phyloP scores from a whole-genome alignment of 2,797 vertebrate genomes.

The Microcaecilia unicolor region DNA sequence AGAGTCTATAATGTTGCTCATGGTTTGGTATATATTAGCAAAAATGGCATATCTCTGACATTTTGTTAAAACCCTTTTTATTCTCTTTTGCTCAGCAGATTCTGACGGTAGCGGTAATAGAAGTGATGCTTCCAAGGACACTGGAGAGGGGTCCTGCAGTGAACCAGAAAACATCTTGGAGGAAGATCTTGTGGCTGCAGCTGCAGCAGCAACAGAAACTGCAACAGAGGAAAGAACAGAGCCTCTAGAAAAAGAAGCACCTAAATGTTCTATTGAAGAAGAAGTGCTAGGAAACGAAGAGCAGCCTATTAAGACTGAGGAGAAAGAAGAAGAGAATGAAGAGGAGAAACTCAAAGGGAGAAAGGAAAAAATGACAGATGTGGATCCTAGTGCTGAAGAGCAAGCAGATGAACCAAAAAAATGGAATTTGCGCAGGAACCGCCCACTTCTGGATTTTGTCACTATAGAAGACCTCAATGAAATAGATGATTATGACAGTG shows the following conservation, averaged over 20 bases:
- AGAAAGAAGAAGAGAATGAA: constrained; percentile 68
- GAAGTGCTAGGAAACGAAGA: constrained; percentile 56
- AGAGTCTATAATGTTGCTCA: too few relatives aligned
- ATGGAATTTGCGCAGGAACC: constrained; percentile 92
- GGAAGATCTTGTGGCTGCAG: constrained; percentile 44
- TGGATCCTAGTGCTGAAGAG: constrained; percentile 55
- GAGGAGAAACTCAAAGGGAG: constrained; percentile 65
- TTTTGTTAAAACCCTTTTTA: too few relatives aligned
- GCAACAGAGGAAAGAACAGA: constrained; percentile 46
- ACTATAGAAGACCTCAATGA: constrained; percentile 93
- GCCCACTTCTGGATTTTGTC: constrained; percentile 87
- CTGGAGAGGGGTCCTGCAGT: constrained; percentile 75
- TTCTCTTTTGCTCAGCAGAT: constrained; percentile 73
- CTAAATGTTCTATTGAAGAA: constrained; percentile 57
- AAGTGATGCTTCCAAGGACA: constrained; percentile 77
- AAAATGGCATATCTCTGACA: too few relatives aligned
- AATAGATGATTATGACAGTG: constrained; percentile 97
- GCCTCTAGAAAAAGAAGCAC: constrained; percentile 49
- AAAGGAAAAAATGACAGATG: constrained; percentile 54
- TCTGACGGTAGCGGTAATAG: constrained; percentile 89
- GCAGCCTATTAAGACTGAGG: constrained; percentile 65
- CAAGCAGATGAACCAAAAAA: constrained; percentile 80
- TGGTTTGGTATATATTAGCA: too few relatives aligned
- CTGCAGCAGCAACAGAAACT: not conserved
- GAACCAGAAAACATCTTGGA: constrained; percentile 76